Evolutionary conservation across 1,140 invertebrate species (phyloP), one percentile per base, ranked within the genome.

Genomic region (Drosophila nannoptera): DNA sequence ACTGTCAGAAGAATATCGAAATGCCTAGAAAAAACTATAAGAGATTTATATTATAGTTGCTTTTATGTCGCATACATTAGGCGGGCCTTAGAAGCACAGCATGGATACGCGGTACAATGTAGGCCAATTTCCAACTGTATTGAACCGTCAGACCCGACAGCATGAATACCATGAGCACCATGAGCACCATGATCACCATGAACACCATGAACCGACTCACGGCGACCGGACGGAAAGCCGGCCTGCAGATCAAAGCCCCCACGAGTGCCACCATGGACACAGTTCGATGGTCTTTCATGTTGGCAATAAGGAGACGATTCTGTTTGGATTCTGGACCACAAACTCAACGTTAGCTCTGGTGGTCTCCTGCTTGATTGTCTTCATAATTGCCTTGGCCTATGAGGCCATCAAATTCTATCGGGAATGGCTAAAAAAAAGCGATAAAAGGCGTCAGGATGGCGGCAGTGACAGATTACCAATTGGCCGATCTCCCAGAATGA

Each of bases 311-410:
- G 81, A 81, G 14, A 75, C 61, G 7, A 86, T 86, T 36, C 62
- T 86, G 4, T 86, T 86, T n/a, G 35, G 48, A 7, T 86, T 54
- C 48, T 86, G 81, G 81, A 58, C 32, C 5, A 77, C 63, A 7
- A 8, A 67, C 0, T 45, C 74, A 0, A 16, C 43, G 0, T 1
- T 49, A 6, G 6, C 33, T 1, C 8, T 86, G 32, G 3, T 14
- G 1, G 3, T 69, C 1, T 80, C 81, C n/a, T 86, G 77, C 22
- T 0, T 81, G 0, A 0, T 62, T 6, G 61, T 86, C 4, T 86
- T 86, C n/a, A 2, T 86, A 5, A 35, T 86, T 1, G 81, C 77
- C 29, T n/a, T 86, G 4, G n/a, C 71, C 4, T 86, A 86, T 14
- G 81, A 86, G 49, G 74, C 45, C 2, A 42, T 86, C 0, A 86